Conservation (phyloP, 1,140 invertebrate genomes). For the Goniozus legneri region DNA sequence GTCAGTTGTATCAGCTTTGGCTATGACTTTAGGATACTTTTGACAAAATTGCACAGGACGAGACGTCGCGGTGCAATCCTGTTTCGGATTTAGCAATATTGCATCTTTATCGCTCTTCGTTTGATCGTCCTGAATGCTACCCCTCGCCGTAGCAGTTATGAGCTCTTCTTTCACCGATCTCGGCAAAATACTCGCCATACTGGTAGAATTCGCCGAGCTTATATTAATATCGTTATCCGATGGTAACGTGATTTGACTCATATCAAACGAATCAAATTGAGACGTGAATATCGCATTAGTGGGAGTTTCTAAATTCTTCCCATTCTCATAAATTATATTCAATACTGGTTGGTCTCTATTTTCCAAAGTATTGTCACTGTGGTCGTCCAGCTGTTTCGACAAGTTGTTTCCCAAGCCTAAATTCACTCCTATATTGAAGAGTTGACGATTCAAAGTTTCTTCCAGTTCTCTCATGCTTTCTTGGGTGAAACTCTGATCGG, state of each 20-base stretch:
- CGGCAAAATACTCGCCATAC: constrained; percentile 41
- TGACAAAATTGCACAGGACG: constrained; percentile 18
- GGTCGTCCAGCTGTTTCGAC: constrained; percentile 20
- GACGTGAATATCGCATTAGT: constrained; percentile 28
- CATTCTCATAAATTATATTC: constrained; percentile 42
- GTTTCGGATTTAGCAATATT: constrained; percentile 23
- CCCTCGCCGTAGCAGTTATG: constrained; percentile 13
- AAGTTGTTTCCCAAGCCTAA: constrained; percentile 24
- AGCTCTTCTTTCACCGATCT: constrained; percentile 33
- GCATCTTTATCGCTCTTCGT: constrained; percentile 15
- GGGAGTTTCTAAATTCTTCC: constrained; percentile 27
- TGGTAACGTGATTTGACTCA: constrained; percentile 40
- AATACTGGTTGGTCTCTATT: constrained; percentile 29
- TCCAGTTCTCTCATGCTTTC: constrained; percentile 50
- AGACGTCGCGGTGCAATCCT: constrained; percentile 17
- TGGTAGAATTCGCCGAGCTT: constrained; percentile 32
- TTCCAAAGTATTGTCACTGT: constrained; percentile 14
- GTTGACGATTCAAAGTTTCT: constrained; percentile 48
- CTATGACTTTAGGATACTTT: constrained; percentile 33
- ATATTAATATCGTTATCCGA: constrained; percentile 38
- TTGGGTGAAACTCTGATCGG: constrained; percentile 43
- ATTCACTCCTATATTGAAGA: constrained; percentile 44
- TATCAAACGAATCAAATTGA: constrained; percentile 40
- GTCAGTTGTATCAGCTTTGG: constrained; percentile 26
- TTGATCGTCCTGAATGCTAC: constrained; percentile 13